These are phyloP conservation scores for Aquatica leii DNA, from an alignment of 2,888 invertebrate genomes.

Conservation along the genomic window DNA sequence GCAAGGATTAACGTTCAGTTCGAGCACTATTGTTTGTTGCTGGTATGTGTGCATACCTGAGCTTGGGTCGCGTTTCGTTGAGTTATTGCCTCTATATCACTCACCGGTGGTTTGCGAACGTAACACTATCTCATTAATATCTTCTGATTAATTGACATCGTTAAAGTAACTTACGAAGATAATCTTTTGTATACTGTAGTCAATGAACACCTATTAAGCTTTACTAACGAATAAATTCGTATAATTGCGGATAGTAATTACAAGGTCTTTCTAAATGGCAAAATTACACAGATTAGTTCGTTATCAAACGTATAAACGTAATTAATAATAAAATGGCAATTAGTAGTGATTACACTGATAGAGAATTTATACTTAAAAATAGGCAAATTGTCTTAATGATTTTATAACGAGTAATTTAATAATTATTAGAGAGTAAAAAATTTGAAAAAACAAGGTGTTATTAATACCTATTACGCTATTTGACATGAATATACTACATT, in stretches of 20 bases:
- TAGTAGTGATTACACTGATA: no score
- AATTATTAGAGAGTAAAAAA: no score
- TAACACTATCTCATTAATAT: constrained; percentile 55
- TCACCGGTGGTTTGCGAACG: constrained; percentile 52
- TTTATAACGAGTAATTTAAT: no score
- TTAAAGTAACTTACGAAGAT: constrained; percentile 19
- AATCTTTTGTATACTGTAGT: constrained; percentile 15
- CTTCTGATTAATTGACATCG: constrained; percentile 46
- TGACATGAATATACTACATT: no score
- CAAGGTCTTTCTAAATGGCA: no score
- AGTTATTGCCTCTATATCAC: constrained; percentile 63
- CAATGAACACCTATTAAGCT: not conserved
- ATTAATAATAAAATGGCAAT: no score
- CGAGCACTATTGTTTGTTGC: constrained; percentile 40
- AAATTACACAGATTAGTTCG: no score
- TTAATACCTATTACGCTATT: no score
- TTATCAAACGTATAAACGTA: no score
- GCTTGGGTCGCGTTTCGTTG: constrained; percentile 49
- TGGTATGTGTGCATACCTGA: constrained; percentile 59
- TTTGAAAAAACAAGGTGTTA: no score
- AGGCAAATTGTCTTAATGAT: no score
- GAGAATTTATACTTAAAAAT: no score
- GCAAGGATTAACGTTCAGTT: constrained; percentile 65
- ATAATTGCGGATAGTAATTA: not conserved
- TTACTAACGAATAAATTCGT: not conserved